These are phyloP conservation scores for Archocentrus centrarchus DNA, from an alignment of 2,113 vertebrate species.

Conservation along the genomic window DNA sequence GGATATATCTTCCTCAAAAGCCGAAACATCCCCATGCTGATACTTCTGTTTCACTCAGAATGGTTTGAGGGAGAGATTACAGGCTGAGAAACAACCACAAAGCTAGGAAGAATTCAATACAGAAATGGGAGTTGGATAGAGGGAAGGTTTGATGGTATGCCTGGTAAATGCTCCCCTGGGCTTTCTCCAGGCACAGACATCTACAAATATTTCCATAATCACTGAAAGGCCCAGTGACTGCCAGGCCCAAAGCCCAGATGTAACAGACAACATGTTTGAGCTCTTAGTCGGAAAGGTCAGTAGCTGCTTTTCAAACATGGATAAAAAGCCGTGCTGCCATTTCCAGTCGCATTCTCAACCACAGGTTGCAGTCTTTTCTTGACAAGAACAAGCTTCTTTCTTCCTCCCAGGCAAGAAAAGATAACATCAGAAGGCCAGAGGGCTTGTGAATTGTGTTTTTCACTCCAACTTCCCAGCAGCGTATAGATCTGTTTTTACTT, in stretches of 20 bases:
- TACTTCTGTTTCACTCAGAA: constrained; percentile 31
- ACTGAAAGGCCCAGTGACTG: constrained; percentile 50
- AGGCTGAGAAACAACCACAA: constrained; percentile 40
- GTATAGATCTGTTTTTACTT: constrained; percentile 30
- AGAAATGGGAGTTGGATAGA: constrained; percentile 30
- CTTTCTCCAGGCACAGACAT: constrained; percentile 41
- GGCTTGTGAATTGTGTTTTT: neutral
- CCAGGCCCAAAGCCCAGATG: constrained; percentile 52
- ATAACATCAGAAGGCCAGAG: neutral
- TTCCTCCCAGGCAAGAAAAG: constrained; percentile 1
- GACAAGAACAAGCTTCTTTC: constrained; percentile 44
- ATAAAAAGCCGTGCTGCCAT: constrained; percentile 68
- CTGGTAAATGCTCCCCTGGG: constrained; percentile 57
- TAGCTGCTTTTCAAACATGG: constrained; percentile 53
- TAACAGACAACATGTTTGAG: constrained; percentile 68
- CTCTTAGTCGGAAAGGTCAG: constrained; percentile 75
- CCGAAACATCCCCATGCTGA: constrained; percentile 16
- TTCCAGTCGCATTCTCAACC: constrained; percentile 41
- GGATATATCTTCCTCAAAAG: neutral
- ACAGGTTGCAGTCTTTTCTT: constrained; percentile 43
- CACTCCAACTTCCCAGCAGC: constrained; percentile 7
- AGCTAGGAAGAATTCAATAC: constrained; percentile 27
- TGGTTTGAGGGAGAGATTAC: constrained; percentile 33
- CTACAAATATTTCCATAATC: constrained; percentile 74
- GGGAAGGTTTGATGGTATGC: constrained; percentile 30